Percentiles rank a stretch among this genome's conserved stretches.
Evolutionary conservation across 2,888 invertebrate genomes (phyloP).

Genomic region (Lottia scabra): DNA sequence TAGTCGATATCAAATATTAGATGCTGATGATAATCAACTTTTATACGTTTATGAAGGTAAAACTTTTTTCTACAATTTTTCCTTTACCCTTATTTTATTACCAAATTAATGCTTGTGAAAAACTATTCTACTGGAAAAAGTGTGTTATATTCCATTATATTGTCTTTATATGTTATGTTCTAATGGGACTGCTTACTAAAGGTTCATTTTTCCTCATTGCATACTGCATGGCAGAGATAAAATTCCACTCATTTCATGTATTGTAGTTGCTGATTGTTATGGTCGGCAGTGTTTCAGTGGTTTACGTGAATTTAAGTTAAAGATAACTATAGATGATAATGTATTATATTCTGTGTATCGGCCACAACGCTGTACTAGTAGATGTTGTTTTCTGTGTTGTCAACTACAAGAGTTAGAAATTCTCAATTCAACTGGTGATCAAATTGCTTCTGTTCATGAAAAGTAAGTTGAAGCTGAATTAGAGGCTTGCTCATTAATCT

Average conservation of each 20-base stretch:
- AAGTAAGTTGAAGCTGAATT: slow-evolving; percentile 2
- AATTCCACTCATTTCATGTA: too few species aligned
- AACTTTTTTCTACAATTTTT: too few species aligned
- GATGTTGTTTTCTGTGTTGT: slow-evolving; percentile 32
- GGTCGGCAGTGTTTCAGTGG: slow-evolving; percentile 24
- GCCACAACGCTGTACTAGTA: slow-evolving; percentile 29
- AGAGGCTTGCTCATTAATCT: too few species aligned
- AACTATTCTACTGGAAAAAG: too few species aligned
- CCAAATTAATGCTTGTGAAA: too few species aligned
- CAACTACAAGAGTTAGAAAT: slow-evolving; percentile 30
- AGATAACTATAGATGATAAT: slow-evolving; percentile 24
- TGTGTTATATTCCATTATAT: too few species aligned
- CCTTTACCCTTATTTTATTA: too few species aligned
- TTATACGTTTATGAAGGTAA: slow-evolving; percentile 37
- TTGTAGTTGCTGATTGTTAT: slow-evolving; percentile 21
- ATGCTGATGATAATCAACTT: slow-evolving; percentile 25
- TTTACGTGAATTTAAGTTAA: slow-evolving; percentile 18
- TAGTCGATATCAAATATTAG: slow-evolving; percentile 31
- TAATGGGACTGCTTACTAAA: too few species aligned
- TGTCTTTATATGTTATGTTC: too few species aligned
- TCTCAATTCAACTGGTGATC: slow-evolving; percentile 10
- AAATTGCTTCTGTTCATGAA: slow-evolving; percentile 13
- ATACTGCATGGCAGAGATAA: too few species aligned
- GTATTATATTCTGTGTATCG: slow-evolving; percentile 21
- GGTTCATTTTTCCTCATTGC: too few species aligned